A percentile compares a stretch with the other conserved stretches of the same genome.
Conservation (phyloP, 1,140 invertebrate species). For the Lepidostoma basale region DNA sequence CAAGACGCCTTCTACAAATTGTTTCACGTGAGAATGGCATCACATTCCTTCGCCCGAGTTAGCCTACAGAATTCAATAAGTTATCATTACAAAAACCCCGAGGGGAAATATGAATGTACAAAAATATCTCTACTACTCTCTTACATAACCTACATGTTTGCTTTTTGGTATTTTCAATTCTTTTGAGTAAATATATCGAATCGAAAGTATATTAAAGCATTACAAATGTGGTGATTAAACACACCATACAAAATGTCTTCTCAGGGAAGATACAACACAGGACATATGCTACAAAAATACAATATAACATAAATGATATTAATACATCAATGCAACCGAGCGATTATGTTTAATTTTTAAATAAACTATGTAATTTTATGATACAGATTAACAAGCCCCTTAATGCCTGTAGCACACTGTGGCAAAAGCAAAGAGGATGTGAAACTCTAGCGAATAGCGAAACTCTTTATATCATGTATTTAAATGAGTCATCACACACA, state of each 20-base stretch:
- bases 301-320: too few relatives aligned
- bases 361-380: too few relatives aligned
- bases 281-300: neutral
- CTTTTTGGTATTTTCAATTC: constrained; percentile 23
- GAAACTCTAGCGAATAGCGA: too few relatives aligned
- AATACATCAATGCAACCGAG: too few relatives aligned
- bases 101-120: constrained; percentile 9
- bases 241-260: neutral
- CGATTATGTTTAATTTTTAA: too few relatives aligned
- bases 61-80: neutral
- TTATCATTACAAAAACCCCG: constrained; percentile 1
- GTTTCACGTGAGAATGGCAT: neutral
- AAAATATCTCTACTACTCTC: constrained; percentile 20
- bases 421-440: too few relatives aligned
- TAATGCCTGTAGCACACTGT: too few relatives aligned
- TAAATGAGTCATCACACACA: too few relatives aligned
- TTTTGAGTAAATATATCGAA: constrained; percentile 4
- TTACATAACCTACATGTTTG: neutral
- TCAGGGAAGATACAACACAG: neutral
- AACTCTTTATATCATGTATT: too few relatives aligned
- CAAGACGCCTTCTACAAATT: neutral
- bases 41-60: neutral
- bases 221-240: constrained; percentile 5
- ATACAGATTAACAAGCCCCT: too few relatives aligned
- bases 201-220: constrained; percentile 3